Conservation (phyloP, 1,140 invertebrate genomes). For the Papilio xuthus region DNA sequence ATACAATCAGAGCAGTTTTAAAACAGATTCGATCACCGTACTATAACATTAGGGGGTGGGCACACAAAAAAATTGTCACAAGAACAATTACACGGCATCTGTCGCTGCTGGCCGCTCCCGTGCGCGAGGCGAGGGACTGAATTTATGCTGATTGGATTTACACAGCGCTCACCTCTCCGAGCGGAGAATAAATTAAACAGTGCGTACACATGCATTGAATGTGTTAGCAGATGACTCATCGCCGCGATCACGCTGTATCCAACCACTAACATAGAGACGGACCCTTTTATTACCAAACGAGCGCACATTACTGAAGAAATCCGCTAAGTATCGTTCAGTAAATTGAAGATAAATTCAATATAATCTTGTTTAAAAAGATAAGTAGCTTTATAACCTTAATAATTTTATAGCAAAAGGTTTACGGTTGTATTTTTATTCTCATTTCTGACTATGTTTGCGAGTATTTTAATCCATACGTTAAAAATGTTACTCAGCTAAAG, state of each 20-base stretch:
- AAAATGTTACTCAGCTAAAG: neutral
- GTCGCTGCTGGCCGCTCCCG: slow-evolving; percentile 52
- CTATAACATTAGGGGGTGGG: slow-evolving; percentile 65
- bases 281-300: neutral
- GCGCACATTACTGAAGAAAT: neutral
- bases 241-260: slow-evolving; percentile 12
- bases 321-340: neutral
- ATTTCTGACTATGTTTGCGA: too few relatives aligned
- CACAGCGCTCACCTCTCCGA: slow-evolving; percentile 45
- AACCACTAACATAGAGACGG: neutral
- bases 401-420: too few relatives aligned
- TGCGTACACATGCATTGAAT: slow-evolving; percentile 45
- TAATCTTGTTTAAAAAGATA: neutral
- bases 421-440: too few relatives aligned
- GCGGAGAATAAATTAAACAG: slow-evolving; percentile 47
- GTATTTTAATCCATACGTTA: neutral
- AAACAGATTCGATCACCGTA: slow-evolving; percentile 69
- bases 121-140: slow-evolving; percentile 44
- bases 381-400: too few relatives aligned
- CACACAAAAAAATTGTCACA: slow-evolving; percentile 68
- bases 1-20: slow-evolving; percentile 51
- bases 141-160: slow-evolving; percentile 78
- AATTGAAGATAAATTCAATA: neutral
- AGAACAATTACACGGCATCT: slow-evolving; percentile 78
- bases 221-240: slow-evolving; percentile 35